phyloP scores from a whole-genome alignment of 2,113 vertebrate species.

The Lycocorax pyrrhopterus region DNA sequence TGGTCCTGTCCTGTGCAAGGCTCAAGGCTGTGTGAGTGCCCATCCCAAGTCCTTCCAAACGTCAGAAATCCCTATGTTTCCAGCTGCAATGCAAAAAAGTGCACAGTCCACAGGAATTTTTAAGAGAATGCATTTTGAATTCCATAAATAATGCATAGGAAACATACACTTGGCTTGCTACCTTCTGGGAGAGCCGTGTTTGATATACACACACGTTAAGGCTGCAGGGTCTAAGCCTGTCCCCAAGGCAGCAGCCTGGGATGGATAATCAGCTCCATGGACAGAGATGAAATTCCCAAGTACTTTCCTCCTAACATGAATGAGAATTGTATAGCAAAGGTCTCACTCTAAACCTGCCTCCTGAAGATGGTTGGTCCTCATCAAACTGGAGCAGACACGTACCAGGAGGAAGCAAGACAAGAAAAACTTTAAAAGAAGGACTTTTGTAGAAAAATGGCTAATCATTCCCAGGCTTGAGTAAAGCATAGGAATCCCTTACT shows the following conservation, averaged over 20 bases:
- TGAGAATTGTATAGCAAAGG: neutral
- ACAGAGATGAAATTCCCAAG: slow-evolving; percentile 5
- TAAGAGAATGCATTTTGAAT: slow-evolving; percentile 37
- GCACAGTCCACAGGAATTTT: slow-evolving; percentile 43
- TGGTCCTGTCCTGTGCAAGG: neutral
- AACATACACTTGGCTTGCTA: slow-evolving; percentile 9
- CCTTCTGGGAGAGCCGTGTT: slow-evolving; percentile 15
- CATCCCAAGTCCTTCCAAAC: neutral
- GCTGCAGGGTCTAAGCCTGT: slow-evolving; percentile 31
- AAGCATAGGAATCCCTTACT: neutral
- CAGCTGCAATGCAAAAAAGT: neutral
- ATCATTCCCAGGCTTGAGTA: neutral
- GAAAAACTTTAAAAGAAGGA: neutral
- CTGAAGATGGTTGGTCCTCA: neutral
- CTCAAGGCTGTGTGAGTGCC: neutral
- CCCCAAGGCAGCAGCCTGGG: neutral
- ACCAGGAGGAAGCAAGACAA: neutral
- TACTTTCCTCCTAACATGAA: neutral
- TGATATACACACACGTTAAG: neutral
- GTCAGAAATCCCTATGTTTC: neutral
- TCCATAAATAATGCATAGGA: slow-evolving; percentile 59
- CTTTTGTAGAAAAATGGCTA: neutral
- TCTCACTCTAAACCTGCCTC: neutral
- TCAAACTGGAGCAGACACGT: neutral
- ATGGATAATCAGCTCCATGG: slow-evolving; percentile 37